Percentiles rank a stretch among this genome's conserved stretches.
phyloP scores from a whole-genome alignment of 2,888 invertebrate genomes.

The Agonopterix heracliana region DNA sequence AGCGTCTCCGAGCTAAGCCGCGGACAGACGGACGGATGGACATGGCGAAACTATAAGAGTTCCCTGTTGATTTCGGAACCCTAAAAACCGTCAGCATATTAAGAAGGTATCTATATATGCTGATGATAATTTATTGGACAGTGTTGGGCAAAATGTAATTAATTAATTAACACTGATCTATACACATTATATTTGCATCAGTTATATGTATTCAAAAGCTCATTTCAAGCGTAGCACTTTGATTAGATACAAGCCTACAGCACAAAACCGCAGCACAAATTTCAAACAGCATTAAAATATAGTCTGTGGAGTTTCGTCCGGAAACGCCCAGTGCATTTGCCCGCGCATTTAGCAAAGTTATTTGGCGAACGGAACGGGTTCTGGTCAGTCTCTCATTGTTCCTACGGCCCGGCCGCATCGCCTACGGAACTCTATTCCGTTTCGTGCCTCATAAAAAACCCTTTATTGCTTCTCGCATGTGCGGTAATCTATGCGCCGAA shows the following conservation, averaged over 20 bases:
- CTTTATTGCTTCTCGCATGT: slow-evolving; percentile 44
- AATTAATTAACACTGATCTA: too few relatives aligned
- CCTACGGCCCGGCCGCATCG: slow-evolving; percentile 29
- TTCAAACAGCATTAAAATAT: slow-evolving; percentile 29
- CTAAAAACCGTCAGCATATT: too few relatives aligned
- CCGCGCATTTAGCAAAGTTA: slow-evolving; percentile 50
- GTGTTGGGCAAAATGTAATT: too few relatives aligned
- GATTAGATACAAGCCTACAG: slow-evolving; percentile 2
- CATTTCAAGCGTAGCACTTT: not conserved
- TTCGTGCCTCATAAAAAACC: slow-evolving; percentile 51
- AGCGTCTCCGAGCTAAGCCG: too few relatives aligned
- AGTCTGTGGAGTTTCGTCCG: slow-evolving; percentile 21
- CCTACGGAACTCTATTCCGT: slow-evolving; percentile 43
- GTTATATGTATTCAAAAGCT: too few relatives aligned
- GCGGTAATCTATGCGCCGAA: slow-evolving; percentile 43
- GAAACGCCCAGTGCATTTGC: slow-evolving; percentile 52
- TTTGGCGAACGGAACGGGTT: slow-evolving; percentile 26
- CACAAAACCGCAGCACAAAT: slow-evolving; percentile 26
- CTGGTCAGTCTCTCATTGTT: slow-evolving; percentile 42
- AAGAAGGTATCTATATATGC: too few relatives aligned
- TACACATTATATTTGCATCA: too few relatives aligned
- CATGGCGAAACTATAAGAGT: too few relatives aligned
- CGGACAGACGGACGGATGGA: too few relatives aligned
- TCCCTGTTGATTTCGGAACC: too few relatives aligned
- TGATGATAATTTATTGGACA: too few relatives aligned